Evolutionary conservation across 2,888 invertebrate genomes (phyloP), one percentile per base, ranked within the genome.

Genomic region (Pristionchus maxplancki): DNA sequence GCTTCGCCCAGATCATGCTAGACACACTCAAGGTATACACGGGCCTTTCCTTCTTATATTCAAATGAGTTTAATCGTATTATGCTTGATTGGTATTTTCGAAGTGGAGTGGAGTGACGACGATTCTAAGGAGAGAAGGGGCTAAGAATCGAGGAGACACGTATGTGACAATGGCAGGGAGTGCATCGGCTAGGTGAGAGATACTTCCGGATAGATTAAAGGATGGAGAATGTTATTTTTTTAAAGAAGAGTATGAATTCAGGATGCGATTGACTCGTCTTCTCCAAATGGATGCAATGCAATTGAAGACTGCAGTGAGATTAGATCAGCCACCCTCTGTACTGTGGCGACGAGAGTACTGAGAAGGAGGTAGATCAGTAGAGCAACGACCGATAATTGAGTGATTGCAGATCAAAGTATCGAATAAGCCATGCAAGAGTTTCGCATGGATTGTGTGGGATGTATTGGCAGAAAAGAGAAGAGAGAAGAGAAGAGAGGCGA

Each of bases 401-500:
- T 40, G 13, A 34, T 37, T 64, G 1, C 37, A 64, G 85, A 20
- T 85, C 28, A 37, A 44, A 28, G 40, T 85, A 3, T 31, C 62
- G 8, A 85, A n/a, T 0, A 40, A 50, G 11, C 85, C 85, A n/a
- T 85, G 85, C 74, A 87, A 62, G 44, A 62, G 88, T 44, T 91
- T 91, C 53, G 90, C 93, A 1, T 93, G 93, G 93, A 89, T 93
- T n/a, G 91, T 90, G 8, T 93, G 93, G 93, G 93, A 93, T 78
- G 91, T 90, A 6, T 64, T 93, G 62, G 91, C 91, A 24, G 90
- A 88, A n/a, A n/a, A n/a, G n/a, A n/a, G n/a, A n/a, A n/a, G n/a
- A 62, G 84, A 90, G 84, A 89, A 91, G 78, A 58, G 90, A 44
- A 74, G 64, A 13, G 64, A 89, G 89, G 90, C 90, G 17, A 28